These are phyloP conservation scores for Saimiri boliviensis DNA, from an alignment of 2,113 vertebrate species.

Conservation along the genomic window DNA sequence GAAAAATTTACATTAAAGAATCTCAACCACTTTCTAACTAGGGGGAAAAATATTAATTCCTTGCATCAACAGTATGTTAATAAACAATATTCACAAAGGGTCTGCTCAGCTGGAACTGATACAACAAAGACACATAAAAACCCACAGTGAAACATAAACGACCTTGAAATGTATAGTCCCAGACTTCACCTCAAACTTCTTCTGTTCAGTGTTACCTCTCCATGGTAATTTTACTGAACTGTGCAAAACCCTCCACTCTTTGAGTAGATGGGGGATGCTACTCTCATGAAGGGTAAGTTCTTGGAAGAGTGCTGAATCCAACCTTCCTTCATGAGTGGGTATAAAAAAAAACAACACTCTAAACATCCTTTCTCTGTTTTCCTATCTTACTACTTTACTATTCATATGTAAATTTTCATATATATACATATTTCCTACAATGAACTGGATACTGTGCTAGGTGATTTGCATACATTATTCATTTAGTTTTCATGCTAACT, in stretches of 20 bases:
- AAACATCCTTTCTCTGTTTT: not conserved
- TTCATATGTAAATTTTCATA: not conserved
- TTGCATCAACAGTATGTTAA: constrained; percentile 36
- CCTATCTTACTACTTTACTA: not conserved
- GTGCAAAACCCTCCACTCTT: not conserved
- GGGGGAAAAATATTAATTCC: not conserved
- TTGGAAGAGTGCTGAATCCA: not conserved
- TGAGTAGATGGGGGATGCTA: not conserved
- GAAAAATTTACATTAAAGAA: constrained; percentile 17
- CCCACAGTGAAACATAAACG: not conserved
- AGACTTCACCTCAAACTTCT: constrained; percentile 18
- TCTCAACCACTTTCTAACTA: constrained; percentile 15
- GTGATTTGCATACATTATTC: constrained; percentile 4
- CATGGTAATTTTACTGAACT: not conserved
- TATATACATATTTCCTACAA: not conserved
- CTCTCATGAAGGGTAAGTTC: not conserved
- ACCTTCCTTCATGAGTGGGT: not conserved
- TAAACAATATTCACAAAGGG: not conserved
- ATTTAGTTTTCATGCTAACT: constrained; percentile 10
- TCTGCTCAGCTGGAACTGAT: not conserved
- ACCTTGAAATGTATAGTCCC: not conserved
- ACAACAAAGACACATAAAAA: constrained; percentile 28
- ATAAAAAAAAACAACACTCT: not conserved
- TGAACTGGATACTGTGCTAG: not conserved
- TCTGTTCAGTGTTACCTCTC: constrained; percentile 2